These are phyloP conservation scores for Cyphomyrmex costatus DNA, from an alignment of 1,140 invertebrate species.

Conservation along the genomic window DNA sequence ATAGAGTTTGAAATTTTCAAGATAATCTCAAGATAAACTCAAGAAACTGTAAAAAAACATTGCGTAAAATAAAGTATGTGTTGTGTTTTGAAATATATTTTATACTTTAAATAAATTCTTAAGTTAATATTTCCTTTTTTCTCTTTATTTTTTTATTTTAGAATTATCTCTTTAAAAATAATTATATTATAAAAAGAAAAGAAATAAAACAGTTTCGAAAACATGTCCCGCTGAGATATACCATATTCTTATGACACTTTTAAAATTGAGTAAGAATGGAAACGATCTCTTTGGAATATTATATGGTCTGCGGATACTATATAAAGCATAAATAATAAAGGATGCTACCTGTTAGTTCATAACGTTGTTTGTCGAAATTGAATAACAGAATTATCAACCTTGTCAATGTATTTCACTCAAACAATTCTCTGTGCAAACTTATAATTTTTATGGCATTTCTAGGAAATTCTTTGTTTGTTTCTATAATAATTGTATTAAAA, in stretches of 20 bases:
- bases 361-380: background rate
- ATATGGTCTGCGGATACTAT: conserved; percentile 47
- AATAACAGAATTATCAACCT: background rate
- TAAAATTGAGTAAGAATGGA: conserved; percentile 60
- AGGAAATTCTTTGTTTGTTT: too few relatives aligned
- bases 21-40: background rate
- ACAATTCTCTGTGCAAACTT: background rate
- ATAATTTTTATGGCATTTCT: background rate
- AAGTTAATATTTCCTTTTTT: too few relatives aligned
- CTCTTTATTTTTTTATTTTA: background rate
- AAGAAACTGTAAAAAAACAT: background rate
- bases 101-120: background rate
- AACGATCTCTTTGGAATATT: conserved; percentile 27
- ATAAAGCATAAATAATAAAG: conserved; percentile 12
- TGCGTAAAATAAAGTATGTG: background rate
- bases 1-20: background rate
- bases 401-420: background rate
- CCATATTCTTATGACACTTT: conserved; percentile 62
- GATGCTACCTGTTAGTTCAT: conserved; percentile 47
- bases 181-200: background rate
- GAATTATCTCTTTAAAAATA: background rate
- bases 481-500: background rate
- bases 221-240: conserved; percentile 20
- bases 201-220: conserved; percentile 18
- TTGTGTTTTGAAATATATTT: background rate